A percentile compares a stretch with the other conserved stretches of the same genome.
phyloP scores from a whole-genome alignment of 2,797 vertebrate species.

The Erethizon dorsatum region DNA sequence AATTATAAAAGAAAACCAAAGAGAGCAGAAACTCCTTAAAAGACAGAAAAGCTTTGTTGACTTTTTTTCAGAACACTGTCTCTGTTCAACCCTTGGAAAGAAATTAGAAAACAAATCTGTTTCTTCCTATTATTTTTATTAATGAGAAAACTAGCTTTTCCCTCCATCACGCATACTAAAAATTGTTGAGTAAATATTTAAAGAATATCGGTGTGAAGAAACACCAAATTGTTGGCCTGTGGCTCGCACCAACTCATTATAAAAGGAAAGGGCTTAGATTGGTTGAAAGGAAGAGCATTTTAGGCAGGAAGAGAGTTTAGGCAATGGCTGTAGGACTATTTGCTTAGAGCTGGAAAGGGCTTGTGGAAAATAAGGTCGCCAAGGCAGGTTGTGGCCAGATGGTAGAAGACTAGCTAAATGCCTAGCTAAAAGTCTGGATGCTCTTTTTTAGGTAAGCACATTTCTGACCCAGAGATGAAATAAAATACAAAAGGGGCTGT shows the following conservation, averaged over 20 bases:
- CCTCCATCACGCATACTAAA: constrained; percentile 39
- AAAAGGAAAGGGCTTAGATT: constrained; percentile 23
- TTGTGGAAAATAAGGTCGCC: constrained; percentile 78
- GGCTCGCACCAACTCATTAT: constrained; percentile 26
- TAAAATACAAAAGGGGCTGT: constrained; percentile 68
- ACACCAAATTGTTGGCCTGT: constrained; percentile 25
- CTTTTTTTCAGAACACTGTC: constrained; percentile 52
- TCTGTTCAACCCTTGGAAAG: constrained; percentile 52
- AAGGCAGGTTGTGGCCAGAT: constrained; percentile 79
- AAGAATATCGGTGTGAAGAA: constrained; percentile 55
- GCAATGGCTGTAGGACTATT: constrained; percentile 27
- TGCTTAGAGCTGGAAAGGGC: constrained; percentile 70
- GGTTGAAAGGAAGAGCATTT: constrained; percentile 60
- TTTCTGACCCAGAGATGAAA: constrained; percentile 79
- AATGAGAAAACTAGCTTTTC: constrained; percentile 57
- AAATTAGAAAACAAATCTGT: constrained; percentile 72
- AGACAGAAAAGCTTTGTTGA: constrained; percentile 52
- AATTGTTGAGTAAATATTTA: constrained; percentile 71
- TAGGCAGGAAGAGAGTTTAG: constrained; percentile 49
- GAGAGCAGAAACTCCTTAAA: constrained; percentile 66
- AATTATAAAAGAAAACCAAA: constrained; percentile 70
- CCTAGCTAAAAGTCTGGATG: constrained; percentile 47
- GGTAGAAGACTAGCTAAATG: constrained; percentile 69
- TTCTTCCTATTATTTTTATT: constrained; percentile 72
- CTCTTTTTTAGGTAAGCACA: constrained; percentile 74